Conservation (phyloP, 2,113 vertebrate genomes). For the Dolichotis patagonum region DNA sequence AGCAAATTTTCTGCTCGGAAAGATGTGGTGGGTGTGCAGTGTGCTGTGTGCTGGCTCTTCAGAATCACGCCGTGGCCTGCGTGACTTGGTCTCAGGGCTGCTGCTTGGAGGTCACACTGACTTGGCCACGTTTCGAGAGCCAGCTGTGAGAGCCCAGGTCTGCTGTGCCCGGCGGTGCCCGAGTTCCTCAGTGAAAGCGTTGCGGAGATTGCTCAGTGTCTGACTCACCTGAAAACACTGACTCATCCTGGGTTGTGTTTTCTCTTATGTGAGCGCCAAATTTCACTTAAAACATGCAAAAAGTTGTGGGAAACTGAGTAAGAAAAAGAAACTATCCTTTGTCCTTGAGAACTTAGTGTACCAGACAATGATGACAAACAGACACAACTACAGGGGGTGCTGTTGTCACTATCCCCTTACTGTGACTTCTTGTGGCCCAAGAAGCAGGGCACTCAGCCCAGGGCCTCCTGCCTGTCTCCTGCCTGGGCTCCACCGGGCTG, state of each 20-base stretch:
- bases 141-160: neutral
- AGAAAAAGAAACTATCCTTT: neutral
- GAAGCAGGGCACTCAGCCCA: neutral
- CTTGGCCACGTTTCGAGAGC: neutral
- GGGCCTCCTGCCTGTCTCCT: neutral
- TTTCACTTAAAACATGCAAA: neutral
- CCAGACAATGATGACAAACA: neutral
- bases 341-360: neutral
- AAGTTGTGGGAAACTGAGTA: neutral
- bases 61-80: neutral
- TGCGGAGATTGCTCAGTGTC: neutral
- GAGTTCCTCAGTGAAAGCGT: neutral
- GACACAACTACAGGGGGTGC: neutral
- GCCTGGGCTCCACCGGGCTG: fast-evolving
- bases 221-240: neutral
- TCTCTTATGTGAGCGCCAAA: neutral
- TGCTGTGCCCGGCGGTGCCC: no score
- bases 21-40: neutral
- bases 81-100: neutral
- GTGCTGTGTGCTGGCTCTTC: neutral
- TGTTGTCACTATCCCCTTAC: neutral
- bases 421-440: neutral
- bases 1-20: neutral
- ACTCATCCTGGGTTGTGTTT: neutral
- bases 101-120: neutral